phyloP scores from a whole-genome alignment of 2,113 vertebrate genomes.

The Amazona vittata region DNA sequence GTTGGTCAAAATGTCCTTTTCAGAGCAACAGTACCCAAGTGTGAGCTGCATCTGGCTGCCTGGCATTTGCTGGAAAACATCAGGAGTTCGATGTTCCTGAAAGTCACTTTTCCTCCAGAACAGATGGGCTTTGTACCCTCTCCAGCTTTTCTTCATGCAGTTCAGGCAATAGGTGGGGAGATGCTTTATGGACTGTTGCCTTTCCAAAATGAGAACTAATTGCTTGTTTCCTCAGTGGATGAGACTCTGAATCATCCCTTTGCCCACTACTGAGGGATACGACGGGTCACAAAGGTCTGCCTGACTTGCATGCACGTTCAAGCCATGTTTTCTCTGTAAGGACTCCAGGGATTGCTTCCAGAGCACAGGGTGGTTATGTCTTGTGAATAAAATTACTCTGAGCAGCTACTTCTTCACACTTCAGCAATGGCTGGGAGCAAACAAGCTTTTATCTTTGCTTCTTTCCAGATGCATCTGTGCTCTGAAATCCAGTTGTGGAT shows the following conservation, averaged over 20 bases:
- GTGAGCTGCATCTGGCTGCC: neutral
- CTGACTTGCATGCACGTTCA: conserved; percentile 37
- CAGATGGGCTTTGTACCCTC: neutral
- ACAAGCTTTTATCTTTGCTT: conserved; percentile 76
- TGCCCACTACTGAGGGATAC: neutral
- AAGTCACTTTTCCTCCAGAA: neutral
- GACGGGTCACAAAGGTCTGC: conserved; percentile 5
- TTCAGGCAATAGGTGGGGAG: neutral
- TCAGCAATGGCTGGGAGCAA: conserved; percentile 84
- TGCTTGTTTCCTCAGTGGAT: neutral
- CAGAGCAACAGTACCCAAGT: neutral
- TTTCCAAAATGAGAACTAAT: neutral
- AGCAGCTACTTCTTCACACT: conserved; percentile 64
- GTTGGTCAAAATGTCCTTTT: neutral
- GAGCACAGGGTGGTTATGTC: neutral
- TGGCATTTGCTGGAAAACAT: neutral
- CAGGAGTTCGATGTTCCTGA: neutral
- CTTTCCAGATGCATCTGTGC: conserved; percentile 79
- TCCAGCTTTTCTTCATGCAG: neutral
- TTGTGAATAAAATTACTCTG: neutral
- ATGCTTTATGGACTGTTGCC: neutral
- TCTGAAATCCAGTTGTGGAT: conserved; percentile 81
- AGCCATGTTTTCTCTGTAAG: conserved; percentile 4
- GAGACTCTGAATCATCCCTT: neutral
- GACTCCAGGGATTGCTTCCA: conserved; percentile 35